Conservation (phyloP, 2,888 invertebrate genomes). For the Mythimna pallens region DNA sequence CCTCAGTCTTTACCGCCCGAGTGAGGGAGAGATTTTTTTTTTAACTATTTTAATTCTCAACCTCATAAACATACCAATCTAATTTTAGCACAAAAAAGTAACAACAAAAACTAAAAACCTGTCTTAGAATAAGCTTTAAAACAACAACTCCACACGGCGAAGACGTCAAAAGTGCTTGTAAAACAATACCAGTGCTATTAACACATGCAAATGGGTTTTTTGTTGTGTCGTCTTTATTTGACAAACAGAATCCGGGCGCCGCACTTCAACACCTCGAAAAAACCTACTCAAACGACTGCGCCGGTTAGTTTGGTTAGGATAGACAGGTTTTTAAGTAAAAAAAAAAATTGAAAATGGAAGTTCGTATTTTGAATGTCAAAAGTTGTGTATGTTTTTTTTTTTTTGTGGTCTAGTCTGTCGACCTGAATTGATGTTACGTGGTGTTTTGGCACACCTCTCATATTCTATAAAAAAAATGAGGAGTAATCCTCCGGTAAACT, state of each 20-base stretch:
- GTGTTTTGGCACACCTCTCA: too few species aligned
- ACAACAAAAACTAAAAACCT: not conserved
- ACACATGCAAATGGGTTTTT: constrained; percentile 72
- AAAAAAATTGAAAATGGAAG: constrained; percentile 26
- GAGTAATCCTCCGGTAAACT: too few species aligned
- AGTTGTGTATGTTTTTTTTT: not conserved
- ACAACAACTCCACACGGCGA: constrained; percentile 15
- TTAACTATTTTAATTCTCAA: too few species aligned
- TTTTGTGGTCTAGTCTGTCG: not conserved
- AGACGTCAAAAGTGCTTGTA: constrained; percentile 48
- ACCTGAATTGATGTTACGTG: too few species aligned
- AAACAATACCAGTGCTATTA: constrained; percentile 62
- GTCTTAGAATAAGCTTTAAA: constrained; percentile 7
- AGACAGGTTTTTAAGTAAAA: constrained; percentile 6
- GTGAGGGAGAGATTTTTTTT: too few species aligned
- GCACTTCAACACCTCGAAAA: constrained; percentile 60
- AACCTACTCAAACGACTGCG: constrained; percentile 43
- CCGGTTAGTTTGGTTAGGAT: constrained; percentile 61
- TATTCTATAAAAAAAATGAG: too few species aligned
- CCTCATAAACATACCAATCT: constrained; percentile 1
- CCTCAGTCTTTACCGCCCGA: too few species aligned
- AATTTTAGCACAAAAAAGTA: not conserved
- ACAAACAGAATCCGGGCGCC: constrained; percentile 65
- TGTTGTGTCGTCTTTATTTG: constrained; percentile 58
- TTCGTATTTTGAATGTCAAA: constrained; percentile 13